phyloP scores from a whole-genome alignment of 2,888 invertebrate species.

The Eledone cirrhosa region DNA sequence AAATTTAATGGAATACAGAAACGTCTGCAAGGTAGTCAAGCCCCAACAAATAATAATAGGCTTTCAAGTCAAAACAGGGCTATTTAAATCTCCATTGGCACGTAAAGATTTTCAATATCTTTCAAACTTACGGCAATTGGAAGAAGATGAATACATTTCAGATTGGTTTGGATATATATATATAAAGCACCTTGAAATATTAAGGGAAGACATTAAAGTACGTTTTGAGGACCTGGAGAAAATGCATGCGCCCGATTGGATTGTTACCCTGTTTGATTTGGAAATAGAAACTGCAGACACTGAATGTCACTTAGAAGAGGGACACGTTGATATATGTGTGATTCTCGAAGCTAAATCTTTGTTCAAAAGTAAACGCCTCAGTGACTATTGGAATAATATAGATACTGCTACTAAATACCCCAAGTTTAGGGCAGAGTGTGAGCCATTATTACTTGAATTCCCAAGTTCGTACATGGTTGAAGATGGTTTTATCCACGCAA shows the following conservation, averaged over 20 bases:
- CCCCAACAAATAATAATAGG: not conserved
- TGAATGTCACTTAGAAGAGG: not conserved
- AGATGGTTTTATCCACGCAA: not conserved
- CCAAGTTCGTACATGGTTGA: not conserved
- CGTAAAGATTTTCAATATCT: too few relatives aligned
- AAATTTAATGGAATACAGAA: not conserved
- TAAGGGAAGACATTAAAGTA: too few relatives aligned
- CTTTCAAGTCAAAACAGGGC: not conserved
- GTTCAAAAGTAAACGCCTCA: slow-evolving; percentile 4
- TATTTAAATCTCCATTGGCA: too few relatives aligned
- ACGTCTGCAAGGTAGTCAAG: not conserved
- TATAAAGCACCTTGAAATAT: not conserved
- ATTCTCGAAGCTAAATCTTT: not conserved
- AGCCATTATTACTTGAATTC: not conserved
- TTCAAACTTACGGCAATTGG: too few relatives aligned
- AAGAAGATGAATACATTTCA: not conserved
- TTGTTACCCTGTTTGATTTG: not conserved
- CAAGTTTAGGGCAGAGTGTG: not conserved
- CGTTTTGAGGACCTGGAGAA: not conserved
- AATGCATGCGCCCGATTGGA: not conserved
- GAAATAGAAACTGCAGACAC: too few relatives aligned
- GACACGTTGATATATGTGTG: not conserved
- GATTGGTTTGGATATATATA: not conserved
- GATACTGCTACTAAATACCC: not conserved
- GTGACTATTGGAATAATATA: not conserved